Evolutionary conservation across 2,113 vertebrate species (phyloP).

Genomic region (Syrrhaptes paradoxus): DNA sequence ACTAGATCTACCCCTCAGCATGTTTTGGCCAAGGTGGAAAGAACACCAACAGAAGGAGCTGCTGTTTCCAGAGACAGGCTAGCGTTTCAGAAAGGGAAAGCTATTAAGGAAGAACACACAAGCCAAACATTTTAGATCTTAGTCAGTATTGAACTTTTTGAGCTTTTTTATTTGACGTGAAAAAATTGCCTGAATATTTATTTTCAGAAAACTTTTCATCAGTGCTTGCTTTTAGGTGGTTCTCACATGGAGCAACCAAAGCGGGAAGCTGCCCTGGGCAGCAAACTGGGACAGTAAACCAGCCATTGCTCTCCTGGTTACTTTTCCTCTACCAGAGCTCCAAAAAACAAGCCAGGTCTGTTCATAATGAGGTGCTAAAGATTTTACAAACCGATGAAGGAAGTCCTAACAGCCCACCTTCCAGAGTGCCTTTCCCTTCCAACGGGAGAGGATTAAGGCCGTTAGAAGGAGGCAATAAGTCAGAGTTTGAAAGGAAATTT

Average conservation of each 20-base stretch:
- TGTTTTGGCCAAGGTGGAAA: background rate
- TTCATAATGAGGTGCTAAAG: rapidly evolving
- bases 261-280: background rate
- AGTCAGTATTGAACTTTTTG: background rate
- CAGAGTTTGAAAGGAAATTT: background rate
- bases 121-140: background rate
- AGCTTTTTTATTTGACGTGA: background rate
- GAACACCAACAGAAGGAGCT: background rate
- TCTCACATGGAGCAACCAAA: background rate
- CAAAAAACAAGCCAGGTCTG: background rate
- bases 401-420: background rate
- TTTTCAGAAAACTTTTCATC: background rate
- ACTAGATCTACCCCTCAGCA: background rate
- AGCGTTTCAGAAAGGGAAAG: background rate
- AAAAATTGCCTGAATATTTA: background rate
- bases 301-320: background rate
- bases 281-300: background rate
- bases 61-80: background rate
- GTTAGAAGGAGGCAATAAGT: background rate
- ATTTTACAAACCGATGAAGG: background rate
- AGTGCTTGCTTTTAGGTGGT: background rate
- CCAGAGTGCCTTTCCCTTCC: background rate
- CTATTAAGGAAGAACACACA: background rate
- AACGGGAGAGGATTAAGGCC: background rate
- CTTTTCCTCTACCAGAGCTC: background rate